Conservation (phyloP, 2,888 invertebrate genomes). For the Clistopyga incitator region DNA sequence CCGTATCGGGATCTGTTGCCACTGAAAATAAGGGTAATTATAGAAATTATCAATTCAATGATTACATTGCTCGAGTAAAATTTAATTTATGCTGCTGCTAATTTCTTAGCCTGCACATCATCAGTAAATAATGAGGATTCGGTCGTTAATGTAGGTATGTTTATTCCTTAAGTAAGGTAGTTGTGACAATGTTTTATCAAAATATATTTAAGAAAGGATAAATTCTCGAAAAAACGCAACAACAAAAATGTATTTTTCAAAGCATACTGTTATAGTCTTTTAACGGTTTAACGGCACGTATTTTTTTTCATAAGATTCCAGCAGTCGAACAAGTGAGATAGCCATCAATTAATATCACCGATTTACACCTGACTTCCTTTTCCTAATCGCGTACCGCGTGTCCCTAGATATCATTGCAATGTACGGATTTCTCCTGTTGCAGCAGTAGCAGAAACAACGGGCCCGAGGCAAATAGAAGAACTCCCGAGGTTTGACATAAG, state of each 20-base stretch:
- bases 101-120: constrained; percentile 41
- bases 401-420: neutral
- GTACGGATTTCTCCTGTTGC: constrained; percentile 20
- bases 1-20: constrained; percentile 53
- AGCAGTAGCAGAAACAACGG: constrained; percentile 42
- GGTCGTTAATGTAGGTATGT: constrained; percentile 60
- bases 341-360: too few species aligned
- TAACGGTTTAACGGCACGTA: too few species aligned
- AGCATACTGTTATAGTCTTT: too few species aligned
- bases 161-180: constrained; percentile 7
- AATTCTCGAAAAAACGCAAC: too few species aligned
- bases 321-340: too few species aligned
- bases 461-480: constrained; percentile 57
- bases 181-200: neutral
- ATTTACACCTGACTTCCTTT: too few species aligned
- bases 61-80: too few species aligned
- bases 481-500: constrained; percentile 80
- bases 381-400: neutral
- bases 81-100: too few species aligned
- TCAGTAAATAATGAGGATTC: constrained; percentile 36
- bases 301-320: too few species aligned
- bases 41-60: too few species aligned
- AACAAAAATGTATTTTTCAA: too few species aligned
- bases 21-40: constrained; percentile 51
- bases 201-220: too few species aligned